A percentile compares a stretch with the other conserved stretches of the same genome.
These are phyloP conservation scores for Pseudococcus viburni DNA, from an alignment of 2,888 invertebrate genomes.

Conservation along the genomic window DNA sequence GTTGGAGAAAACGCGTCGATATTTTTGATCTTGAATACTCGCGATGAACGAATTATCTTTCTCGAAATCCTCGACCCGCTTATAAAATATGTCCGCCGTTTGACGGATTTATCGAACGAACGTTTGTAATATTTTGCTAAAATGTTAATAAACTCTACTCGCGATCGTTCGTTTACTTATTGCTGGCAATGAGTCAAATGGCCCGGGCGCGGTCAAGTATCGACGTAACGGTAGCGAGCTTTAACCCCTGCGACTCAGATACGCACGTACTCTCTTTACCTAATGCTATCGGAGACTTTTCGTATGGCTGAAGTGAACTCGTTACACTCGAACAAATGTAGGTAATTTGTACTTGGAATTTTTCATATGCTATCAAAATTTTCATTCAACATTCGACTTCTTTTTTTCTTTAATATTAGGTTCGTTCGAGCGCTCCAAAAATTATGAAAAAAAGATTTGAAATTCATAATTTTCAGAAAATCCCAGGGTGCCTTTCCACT, in stretches of 20 bases:
- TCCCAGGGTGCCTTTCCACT: no score
- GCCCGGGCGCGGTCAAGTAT: neutral
- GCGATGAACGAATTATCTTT: conserved; percentile 7
- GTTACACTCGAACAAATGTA: no score
- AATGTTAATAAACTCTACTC: conserved; percentile 8
- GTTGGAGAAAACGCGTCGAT: neutral
- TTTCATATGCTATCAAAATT: no score
- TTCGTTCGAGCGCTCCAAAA: no score
- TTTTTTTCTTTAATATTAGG: no score
- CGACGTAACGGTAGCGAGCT: neutral
- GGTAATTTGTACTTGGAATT: no score
- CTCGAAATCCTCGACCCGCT: neutral
- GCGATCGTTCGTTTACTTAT: neutral
- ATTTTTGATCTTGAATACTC: neutral
- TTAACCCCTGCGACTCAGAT: neutral
- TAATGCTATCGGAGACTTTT: no score
- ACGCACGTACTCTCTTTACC: no score
- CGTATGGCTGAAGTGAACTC: no score
- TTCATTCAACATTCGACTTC: no score
- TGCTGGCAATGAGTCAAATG: neutral
- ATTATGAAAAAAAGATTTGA: no score
- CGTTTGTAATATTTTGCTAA: conserved; percentile 15
- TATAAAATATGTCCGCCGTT: neutral
- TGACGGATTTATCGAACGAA: conserved; percentile 13
- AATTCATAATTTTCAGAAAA: no score